Conservation (phyloP, 2,113 vertebrate species). For the Numida meleagris region DNA sequence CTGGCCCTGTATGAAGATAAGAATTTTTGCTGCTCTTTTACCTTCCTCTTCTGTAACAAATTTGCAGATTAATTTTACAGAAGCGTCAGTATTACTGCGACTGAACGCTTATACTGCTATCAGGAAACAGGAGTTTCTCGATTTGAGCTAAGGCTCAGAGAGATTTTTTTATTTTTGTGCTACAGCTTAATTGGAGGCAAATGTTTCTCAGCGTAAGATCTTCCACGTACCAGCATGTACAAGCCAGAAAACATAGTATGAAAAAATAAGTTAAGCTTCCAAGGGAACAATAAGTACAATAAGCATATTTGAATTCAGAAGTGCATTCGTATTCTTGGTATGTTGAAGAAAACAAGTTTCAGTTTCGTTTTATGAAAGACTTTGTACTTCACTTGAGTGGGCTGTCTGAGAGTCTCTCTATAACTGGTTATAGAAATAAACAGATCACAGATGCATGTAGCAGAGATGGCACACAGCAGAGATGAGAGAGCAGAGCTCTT, state of each 20-base stretch:
- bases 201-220: neutral
- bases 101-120: neutral
- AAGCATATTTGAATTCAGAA: neutral
- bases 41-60: neutral
- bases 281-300: neutral
- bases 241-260: neutral
- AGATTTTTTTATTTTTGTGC: neutral
- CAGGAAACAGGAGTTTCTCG: neutral
- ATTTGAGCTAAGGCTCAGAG: fast-evolving
- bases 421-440: neutral
- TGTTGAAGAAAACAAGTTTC: neutral
- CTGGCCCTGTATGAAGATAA: neutral
- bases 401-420: neutral
- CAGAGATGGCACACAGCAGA: neutral
- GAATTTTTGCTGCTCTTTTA: neutral
- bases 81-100: neutral
- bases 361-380: neutral
- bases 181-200: neutral
- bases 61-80: neutral
- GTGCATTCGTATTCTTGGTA: neutral
- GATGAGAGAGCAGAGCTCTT: neutral
- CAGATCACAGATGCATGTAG: neutral
- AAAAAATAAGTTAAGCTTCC: neutral
- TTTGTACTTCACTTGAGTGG: neutral
- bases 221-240: neutral